Percentiles rank a stretch among this genome's conserved stretches.
phyloP scores from a whole-genome alignment of 1,140 invertebrate genomes.

The Coelopa frigida region DNA sequence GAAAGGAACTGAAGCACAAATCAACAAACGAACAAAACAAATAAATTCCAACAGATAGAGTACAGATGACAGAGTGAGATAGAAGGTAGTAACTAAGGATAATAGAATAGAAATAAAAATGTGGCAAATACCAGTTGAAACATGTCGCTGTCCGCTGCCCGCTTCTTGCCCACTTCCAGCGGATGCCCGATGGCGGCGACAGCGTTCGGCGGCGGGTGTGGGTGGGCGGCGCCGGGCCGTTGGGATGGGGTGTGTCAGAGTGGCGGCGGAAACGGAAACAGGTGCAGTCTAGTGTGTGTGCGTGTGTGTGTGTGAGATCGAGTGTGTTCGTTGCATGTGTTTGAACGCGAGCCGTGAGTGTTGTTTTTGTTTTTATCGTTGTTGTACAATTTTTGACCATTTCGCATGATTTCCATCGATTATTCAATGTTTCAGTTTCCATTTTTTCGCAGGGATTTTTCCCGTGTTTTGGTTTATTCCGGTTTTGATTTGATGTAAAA shows the following conservation, averaged over 20 bases:
- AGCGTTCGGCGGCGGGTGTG: constrained; percentile 18
- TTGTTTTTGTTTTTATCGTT: not conserved
- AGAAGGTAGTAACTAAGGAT: constrained; percentile 5
- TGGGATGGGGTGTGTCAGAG: constrained; percentile 28
- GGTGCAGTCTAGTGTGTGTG: constrained; percentile 31
- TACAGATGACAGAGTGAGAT: not conserved
- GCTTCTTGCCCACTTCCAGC: constrained; percentile 74
- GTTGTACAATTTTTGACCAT: not conserved
- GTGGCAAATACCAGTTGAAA: constrained; percentile 70
- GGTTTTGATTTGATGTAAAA: constrained; percentile 2
- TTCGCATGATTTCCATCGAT: not conserved
- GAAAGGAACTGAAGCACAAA: constrained; percentile 6
- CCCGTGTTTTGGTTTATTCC: not conserved
- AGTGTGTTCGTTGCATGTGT: constrained; percentile 11
- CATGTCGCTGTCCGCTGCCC: constrained; percentile 64
- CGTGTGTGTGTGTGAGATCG: constrained; percentile 11
- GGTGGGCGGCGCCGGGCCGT: constrained; percentile 25
- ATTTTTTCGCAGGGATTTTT: not conserved
- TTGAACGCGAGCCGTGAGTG: not conserved
- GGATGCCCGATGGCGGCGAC: constrained; percentile 20
- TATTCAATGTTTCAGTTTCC: too few relatives aligned
- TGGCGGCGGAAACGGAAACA: constrained; percentile 25
- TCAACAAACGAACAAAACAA: constrained; percentile 3
- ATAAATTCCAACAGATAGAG: constrained; percentile 1
- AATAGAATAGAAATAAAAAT: constrained; percentile 10